Evolutionary conservation across 2,113 vertebrate species (phyloP), one percentile per base, ranked within the genome.

Genomic region (Motacilla alba): DNA sequence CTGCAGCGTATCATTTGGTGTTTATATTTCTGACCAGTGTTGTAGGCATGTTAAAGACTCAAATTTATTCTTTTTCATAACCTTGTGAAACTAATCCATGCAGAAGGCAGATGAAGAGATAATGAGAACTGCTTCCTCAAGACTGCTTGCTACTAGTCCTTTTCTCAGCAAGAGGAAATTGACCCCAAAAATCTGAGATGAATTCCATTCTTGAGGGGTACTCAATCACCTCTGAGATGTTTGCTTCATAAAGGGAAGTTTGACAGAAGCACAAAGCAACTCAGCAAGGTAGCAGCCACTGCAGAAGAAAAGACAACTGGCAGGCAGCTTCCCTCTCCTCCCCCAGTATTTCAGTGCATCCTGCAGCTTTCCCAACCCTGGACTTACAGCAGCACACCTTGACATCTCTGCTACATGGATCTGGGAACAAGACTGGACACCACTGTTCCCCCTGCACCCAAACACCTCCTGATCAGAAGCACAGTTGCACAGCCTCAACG

Each of bases 1-100:
- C 18, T 28, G 52, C 50, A 62, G 27, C 3, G 0, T 9, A 18
- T 10, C 0, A 1, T 50, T 53, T 39, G 37, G 79, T 70, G 35
- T 31, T 66, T 35, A 11, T 6, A 52, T 6, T 46, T 46, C 14
- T 68, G 37, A 73, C 21, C 13, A 58, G 37, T 9, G 37, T 24
- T 23, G 27, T 7, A 44, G 46, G 22, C 43, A 58, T 21, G 15
- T 68, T 58, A 83, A 80, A 75, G 17, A 15, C 50, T 43, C 41
- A n/a, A 7, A 15, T 23, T 49, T 27, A 13, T 33, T 28, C 50
- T 60, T 50, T 47, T 50, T 37, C 64, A 59, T n/a, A 58, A 63
- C 15, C 47, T 55, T 18, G 3, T 87, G 55, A 63, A 49, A 55
- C 24, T 62, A 47, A 90, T 56, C 37, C 0, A 1, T 15, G 35